A percentile compares a stretch with the other conserved stretches of the same genome.
These are phyloP conservation scores for Cepaea hortensis DNA, from an alignment of 2,888 invertebrate genomes.

Conservation along the genomic window DNA sequence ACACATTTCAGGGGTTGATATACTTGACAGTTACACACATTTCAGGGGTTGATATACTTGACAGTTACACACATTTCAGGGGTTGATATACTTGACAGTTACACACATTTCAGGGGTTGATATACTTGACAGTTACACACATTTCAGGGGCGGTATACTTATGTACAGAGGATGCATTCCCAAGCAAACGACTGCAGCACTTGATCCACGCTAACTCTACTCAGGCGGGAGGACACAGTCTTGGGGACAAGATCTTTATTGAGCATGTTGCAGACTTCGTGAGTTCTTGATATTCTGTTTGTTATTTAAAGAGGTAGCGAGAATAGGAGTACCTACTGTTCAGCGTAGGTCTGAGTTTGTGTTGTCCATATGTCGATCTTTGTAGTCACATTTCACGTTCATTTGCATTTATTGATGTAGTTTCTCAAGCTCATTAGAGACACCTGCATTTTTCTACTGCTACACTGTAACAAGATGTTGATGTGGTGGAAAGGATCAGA, in stretches of 20 bases:
- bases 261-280: slow-evolving; percentile 82
- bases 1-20: too few species aligned
- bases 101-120: not conserved
- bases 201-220: slow-evolving; percentile 65
- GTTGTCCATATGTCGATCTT: too few species aligned
- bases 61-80: too few species aligned
- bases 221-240: slow-evolving; percentile 49
- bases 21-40: too few species aligned
- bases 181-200: slow-evolving; percentile 83
- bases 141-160: slow-evolving; percentile 82
- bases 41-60: too few species aligned
- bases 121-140: not conserved
- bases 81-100: too few species aligned
- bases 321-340: not conserved
- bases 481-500: too few species aligned
- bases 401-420: too few species aligned
- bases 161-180: slow-evolving; percentile 87
- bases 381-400: too few species aligned
- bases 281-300: slow-evolving; percentile 57
- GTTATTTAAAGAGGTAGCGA: not conserved
- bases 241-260: slow-evolving; percentile 81
- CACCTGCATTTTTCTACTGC: too few species aligned
- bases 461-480: too few species aligned
- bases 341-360: not conserved
- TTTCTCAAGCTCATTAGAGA: too few species aligned